Conservation (phyloP, 2,113 vertebrate genomes). For the Ptychochromis oligacanthus region DNA sequence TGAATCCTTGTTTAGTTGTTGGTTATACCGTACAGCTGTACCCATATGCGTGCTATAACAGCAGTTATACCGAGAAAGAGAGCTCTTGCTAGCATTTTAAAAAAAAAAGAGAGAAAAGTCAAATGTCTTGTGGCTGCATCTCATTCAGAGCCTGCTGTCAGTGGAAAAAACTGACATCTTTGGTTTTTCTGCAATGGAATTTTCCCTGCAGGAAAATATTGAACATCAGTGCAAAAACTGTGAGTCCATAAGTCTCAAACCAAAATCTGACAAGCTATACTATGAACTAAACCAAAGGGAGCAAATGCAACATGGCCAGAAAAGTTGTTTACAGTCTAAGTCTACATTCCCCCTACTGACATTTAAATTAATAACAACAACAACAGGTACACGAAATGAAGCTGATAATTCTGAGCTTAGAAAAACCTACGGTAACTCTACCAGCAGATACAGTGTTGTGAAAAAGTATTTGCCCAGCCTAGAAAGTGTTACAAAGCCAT, state of each 20-base stretch:
- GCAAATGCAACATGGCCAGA: not conserved
- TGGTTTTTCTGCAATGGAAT: not conserved
- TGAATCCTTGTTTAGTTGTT: too few species aligned
- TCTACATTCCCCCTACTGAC: not conserved
- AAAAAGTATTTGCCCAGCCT: too few species aligned
- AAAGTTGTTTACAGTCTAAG: not conserved
- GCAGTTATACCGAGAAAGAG: not conserved
- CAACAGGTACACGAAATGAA: not conserved
- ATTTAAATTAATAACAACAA: conserved; percentile 15
- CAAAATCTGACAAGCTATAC: conserved; percentile 6
- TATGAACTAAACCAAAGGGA: not conserved
- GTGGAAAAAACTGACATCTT: not conserved
- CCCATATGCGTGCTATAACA: not conserved
- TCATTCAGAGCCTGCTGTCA: not conserved
- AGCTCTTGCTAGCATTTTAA: not conserved
- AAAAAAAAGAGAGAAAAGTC: not conserved
- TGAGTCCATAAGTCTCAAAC: not conserved
- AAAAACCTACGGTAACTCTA: conserved; percentile 7
- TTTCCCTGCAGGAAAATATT: not conserved
- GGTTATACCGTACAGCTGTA: not conserved
- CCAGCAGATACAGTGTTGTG: too few species aligned
- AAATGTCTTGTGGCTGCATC: not conserved
- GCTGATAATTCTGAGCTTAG: not conserved
- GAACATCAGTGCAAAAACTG: conserved; percentile 17
- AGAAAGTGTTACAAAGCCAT: too few species aligned